Base-by-base conservation (phyloP, 2,113 vertebrate genomes). In the Osmerus eperlanus region DNA sequence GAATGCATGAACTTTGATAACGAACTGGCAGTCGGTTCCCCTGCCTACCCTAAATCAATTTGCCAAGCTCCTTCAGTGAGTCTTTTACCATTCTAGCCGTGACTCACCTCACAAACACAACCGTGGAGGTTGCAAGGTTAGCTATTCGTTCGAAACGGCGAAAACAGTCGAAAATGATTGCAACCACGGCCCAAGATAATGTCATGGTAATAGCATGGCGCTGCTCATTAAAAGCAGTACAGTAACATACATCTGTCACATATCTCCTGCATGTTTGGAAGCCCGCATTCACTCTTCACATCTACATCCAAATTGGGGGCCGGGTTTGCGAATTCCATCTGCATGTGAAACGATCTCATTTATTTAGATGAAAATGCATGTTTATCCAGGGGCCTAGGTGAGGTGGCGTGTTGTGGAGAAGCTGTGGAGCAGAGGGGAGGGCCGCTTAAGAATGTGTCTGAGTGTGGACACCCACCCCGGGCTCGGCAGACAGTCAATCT, bases 1-100 rank as follows among this genome's bases (percentile, higher is more conserved):
- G 89, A 86, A 87, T 89, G 87, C 88, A 89, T 91, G 89, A 91
- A 91, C 89, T 89, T 87, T 87, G 89, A 92, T 91, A 89, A 89
- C 75, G 63, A 86, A 85, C 84, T 83, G 87, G 79, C 89, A 82
- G 89, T 79, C 74, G 70, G 78, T 81, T 84, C 81, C 78, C 83
- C 77, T 79, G 78, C 60, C 81, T 78, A 77, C 85, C 81, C 83
- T 89, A 85, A 91, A 92, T 91, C 90, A 90, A 89, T 92, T 89
- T 84, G 75, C 70, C 62, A 75, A 78, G 63, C 89, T 86, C 81
- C 81, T 83, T 60, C 61, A 86, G 81, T 87, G 78, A 86, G 78
- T 87, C 82, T 83, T 78, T 86, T 80, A 84, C 78, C 70, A 75
- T 81, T 80, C 85, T 78, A 76, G 60, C 84, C 72, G 36, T 56